Base-by-base conservation (phyloP, 2,888 invertebrate species). In the Spilosoma lubricipeda region DNA sequence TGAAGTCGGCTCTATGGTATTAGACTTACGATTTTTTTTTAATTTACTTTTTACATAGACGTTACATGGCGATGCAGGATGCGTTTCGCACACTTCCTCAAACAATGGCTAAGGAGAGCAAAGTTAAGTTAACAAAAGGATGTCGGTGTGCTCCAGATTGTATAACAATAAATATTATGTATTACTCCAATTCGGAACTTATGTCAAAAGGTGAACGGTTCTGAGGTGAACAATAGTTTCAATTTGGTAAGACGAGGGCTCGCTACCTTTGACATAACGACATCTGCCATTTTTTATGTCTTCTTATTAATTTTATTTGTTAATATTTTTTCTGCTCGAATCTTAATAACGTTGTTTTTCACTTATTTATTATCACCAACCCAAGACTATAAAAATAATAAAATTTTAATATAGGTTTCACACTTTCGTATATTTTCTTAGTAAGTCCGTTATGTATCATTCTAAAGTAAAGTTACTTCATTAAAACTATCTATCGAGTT, bases 31-130 rank as follows among this genome's bases (percentile, higher is more conserved):
- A 52, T 67, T 80, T 77, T 48, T 30, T 67, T 70, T 80, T 67
- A 36, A 33, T 42, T 72, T 42, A 68, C 48, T 75, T 77, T 64
- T 76, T 71, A 73, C 72, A 78, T 72, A 73, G 13, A n/a, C 39
- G 69, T 76, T 56, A 75, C 73, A 77, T 77, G 69, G 66, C 72
- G 78, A 79, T 78, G 73, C 85, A 85, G 85, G 85, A 85, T 90
- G 82, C 84, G 85, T 90, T 93, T 93, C 89, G 94, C 94, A 93
- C 90, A 93, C 93, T 94, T 94, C 94, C 94, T 92, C 85, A 89
- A 88, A 91, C 88, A 90, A 93, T 90, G 85, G 88, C 66, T 71
- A 69, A 68, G 68, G 69, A 78, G 83, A 79, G 83, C 76, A 78
- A 68, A 78, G 79, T 80, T 77, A 74, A 74, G 87, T 80, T 85